A percentile compares a stretch with the other conserved stretches of the same genome.
phyloP scores from a whole-genome alignment of 2,888 invertebrate genomes.

The Xestobium rufovillosum region DNA sequence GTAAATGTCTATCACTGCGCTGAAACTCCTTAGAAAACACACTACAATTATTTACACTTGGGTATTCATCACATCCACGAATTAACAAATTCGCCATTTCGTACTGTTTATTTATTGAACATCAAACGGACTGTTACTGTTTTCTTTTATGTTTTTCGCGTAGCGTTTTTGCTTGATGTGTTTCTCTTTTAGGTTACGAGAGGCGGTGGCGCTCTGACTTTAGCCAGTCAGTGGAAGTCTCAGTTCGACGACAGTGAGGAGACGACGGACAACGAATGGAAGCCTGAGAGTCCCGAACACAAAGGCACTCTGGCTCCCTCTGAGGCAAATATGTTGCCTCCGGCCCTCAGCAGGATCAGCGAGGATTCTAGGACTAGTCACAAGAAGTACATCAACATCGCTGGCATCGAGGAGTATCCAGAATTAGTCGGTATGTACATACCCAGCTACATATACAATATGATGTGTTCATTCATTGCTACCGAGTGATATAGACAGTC shows the following conservation, averaged over 20 bases:
- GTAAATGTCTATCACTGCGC: too few relatives aligned
- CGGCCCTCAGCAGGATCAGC: slow-evolving; percentile 43
- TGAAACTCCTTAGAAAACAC: too few relatives aligned
- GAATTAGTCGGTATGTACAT: slow-evolving; percentile 47
- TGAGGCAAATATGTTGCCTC: slow-evolving; percentile 34
- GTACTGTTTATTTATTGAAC: too few relatives aligned
- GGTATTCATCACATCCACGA: too few relatives aligned
- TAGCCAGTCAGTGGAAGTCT: slow-evolving; percentile 92
- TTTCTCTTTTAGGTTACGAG: slow-evolving; percentile 74
- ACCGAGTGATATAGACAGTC: too few relatives aligned
- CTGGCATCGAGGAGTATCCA: slow-evolving; percentile 72
- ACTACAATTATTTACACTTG: too few relatives aligned
- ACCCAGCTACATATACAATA: background rate
- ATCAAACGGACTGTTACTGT: too few relatives aligned
- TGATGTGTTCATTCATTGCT: too few relatives aligned
- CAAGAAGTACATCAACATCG: slow-evolving; percentile 63
- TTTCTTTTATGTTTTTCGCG: too few relatives aligned
- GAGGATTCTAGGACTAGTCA: slow-evolving; percentile 47
- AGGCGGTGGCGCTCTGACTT: slow-evolving; percentile 79
- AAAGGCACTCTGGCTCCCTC: slow-evolving; percentile 31
- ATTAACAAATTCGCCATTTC: too few relatives aligned
- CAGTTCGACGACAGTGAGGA: slow-evolving; percentile 95
- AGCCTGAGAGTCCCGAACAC: slow-evolving; percentile 68
- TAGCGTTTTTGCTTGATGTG: too few relatives aligned
- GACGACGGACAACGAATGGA: slow-evolving; percentile 91